These are phyloP conservation scores for Drosophila kuntzei DNA, from an alignment of 2,888 invertebrate genomes.

Conservation along the genomic window DNA sequence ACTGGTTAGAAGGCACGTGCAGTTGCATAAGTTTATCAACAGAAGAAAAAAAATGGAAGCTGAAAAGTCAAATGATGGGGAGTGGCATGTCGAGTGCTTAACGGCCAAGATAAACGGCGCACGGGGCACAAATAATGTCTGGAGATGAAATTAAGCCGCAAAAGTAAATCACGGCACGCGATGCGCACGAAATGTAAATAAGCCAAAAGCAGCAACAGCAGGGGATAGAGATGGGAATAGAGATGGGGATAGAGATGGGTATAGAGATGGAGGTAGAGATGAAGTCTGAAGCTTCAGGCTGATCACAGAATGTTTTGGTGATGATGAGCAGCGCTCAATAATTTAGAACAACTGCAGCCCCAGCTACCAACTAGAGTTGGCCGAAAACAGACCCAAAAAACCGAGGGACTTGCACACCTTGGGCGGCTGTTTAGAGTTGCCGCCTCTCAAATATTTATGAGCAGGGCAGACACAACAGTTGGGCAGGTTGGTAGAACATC, in stretches of 20 bases:
- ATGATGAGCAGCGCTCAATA: slow-evolving; percentile 74
- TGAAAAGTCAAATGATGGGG: slow-evolving; percentile 35
- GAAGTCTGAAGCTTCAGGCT: slow-evolving; percentile 1
- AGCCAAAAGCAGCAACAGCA: slow-evolving; percentile 36
- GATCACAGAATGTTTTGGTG: slow-evolving; percentile 40
- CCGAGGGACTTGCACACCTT: slow-evolving; percentile 50
- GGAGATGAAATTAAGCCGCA: slow-evolving; percentile 84
- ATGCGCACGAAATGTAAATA: slow-evolving; percentile 84
- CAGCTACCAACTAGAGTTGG: slow-evolving; percentile 19
- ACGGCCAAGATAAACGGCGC: slow-evolving; percentile 78
- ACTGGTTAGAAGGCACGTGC: slow-evolving; percentile 70
- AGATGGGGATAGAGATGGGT: background rate
- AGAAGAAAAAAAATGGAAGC: slow-evolving; percentile 12
- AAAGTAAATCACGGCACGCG: slow-evolving; percentile 83
- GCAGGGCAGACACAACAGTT: slow-evolving; percentile 51
- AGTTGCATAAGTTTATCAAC: slow-evolving; percentile 80
- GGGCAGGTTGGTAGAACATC: background rate
- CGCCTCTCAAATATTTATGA: slow-evolving; percentile 73
- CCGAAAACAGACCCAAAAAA: slow-evolving; percentile 38
- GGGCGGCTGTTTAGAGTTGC: slow-evolving; percentile 38
- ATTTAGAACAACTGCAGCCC: slow-evolving; percentile 73
- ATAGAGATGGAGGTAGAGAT: background rate
- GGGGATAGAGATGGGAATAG: too few species aligned
- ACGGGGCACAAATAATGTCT: slow-evolving; percentile 83
- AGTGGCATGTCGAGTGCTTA: slow-evolving; percentile 68